Base-by-base conservation (phyloP, 2,888 invertebrate genomes). In the Arenicola marina region DNA sequence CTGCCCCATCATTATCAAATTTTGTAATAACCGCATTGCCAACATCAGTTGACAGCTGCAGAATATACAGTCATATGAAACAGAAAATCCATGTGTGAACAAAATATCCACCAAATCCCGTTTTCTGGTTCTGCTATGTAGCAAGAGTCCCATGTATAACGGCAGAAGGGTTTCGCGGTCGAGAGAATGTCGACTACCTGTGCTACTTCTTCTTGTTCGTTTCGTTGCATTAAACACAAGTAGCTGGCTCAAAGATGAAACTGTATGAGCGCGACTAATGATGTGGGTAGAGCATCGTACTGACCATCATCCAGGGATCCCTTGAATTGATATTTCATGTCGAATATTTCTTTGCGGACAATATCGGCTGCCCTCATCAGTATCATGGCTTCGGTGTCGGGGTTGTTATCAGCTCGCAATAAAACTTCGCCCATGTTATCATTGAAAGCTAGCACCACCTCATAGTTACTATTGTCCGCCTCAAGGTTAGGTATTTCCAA, bases 241-340 rank as follows among this genome's bases (percentile, higher is more conserved):
- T 48, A 48, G 48, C 24, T 48, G 48, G 11, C 15, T 7, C 24
- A 48, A 18, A 11, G 48, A 48, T 18, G 48, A 48, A 7, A 48
- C 48, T 48, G 15, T 21, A 48, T 24, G 15, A 48, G 11, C 15
- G 48, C 48, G 7, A 48, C 48, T 11, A 48, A 24, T 21, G 48
- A 48, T 24, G 15, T 11, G 11, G 48, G 48, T 24, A 48, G 15
- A 24, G 26, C 48, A 48, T 24, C 26, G 26, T 48, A 48, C 48
- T 48, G 48, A 18, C 24, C 48, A 48, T 48, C 48, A 48, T 48
- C 48, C 48, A 48, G 48, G 11, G 48, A 48, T 48, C 48, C 48
- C 11, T 24, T 24, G 24, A 48, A 48, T 24, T 48, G 48, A 48
- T 21, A 11, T 24, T 48, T 48, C 7, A 7, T 48, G 7, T 48